These are phyloP conservation scores for Imbricaverruca yamaguchii DNA, from an alignment of 2,888 invertebrate species.

Conservation along the genomic window DNA sequence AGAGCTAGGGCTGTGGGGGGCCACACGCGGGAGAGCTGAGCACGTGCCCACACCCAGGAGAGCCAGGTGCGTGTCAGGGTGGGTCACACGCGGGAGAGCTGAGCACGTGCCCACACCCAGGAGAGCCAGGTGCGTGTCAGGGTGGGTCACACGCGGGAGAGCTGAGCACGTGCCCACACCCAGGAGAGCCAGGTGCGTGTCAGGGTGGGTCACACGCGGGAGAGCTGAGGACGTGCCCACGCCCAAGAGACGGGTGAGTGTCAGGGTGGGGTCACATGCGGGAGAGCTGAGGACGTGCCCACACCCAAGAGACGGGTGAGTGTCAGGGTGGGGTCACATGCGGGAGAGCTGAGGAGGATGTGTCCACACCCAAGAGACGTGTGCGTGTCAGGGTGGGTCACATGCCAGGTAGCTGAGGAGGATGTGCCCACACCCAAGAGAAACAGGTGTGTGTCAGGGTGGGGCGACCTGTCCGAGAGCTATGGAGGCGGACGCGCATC, in stretches of 20 bases:
- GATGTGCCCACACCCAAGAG: neutral
- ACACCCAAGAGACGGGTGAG: neutral
- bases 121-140: too few relatives aligned
- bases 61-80: neutral
- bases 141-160: conserved; percentile 38
- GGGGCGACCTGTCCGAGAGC: neutral
- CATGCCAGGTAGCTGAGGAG: conserved; percentile 38
- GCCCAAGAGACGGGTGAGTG: too few relatives aligned
- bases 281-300: neutral
- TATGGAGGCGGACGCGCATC: neutral
- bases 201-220: neutral
- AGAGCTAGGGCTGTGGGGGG: too few relatives aligned
- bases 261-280: conserved; percentile 38
- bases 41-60: neutral
- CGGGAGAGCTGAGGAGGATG: neutral
- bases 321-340: neutral
- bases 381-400: too few relatives aligned
- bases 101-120: too few relatives aligned
- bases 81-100: neutral
- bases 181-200: neutral
- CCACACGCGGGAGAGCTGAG: conserved; percentile 38
- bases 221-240: neutral
- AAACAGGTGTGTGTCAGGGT: neutral
- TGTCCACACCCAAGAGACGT: too few relatives aligned
- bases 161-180: neutral